Percentiles rank a stretch among this genome's conserved stretches.
Evolutionary conservation across 2,797 vertebrate genomes (phyloP).

Genomic region (Aselliscus stoliczkanus): DNA sequence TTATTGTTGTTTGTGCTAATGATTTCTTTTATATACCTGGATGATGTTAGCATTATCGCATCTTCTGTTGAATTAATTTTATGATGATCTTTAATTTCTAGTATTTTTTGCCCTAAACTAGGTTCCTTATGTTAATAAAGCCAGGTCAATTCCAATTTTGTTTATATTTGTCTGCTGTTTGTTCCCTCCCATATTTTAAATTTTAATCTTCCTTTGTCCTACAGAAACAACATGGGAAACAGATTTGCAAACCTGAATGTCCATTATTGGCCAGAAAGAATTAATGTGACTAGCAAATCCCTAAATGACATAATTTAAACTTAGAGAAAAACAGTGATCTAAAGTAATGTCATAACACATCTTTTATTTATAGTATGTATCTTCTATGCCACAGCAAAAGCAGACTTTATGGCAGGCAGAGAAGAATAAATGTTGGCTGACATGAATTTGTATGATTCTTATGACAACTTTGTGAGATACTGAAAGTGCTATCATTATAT

Average conservation of each 20-base stretch:
- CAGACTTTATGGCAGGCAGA: not conserved
- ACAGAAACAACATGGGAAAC: not conserved
- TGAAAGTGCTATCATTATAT: not conserved
- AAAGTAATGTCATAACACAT: not conserved
- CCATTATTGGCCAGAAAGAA: not conserved
- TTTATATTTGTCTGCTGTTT: not conserved
- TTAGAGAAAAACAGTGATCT: not conserved
- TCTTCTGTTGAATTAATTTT: not conserved
- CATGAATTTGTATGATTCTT: not conserved
- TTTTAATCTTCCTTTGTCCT: not conserved
- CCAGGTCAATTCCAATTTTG: not conserved
- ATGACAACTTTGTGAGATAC: not conserved
- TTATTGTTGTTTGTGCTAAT: not conserved
- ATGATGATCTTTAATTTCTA: not conserved
- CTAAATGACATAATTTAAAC: not conserved
- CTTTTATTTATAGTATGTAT: not conserved
- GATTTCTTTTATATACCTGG: not conserved
- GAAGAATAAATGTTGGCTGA: not conserved
- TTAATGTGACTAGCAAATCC: not conserved
- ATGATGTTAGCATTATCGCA: not conserved
- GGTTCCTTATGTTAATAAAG: not conserved
- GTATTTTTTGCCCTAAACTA: not conserved
- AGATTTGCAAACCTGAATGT: not conserved
- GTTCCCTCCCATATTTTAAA: not conserved
- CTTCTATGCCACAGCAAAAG: not conserved